Conservation (phyloP, 2,888 invertebrate species). For the Rhyacophila evoluta region DNA sequence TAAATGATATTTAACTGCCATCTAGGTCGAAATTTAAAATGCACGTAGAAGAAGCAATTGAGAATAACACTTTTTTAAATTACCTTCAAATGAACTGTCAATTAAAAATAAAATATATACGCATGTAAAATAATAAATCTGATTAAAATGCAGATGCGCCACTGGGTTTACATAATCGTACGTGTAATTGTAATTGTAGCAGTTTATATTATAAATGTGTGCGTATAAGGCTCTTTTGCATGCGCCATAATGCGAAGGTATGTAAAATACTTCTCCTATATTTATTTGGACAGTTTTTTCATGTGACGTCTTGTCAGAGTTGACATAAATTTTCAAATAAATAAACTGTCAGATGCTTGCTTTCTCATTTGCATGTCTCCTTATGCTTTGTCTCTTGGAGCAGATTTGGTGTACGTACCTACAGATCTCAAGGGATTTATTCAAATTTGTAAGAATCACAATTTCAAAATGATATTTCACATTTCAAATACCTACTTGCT, state of each 20-base stretch:
- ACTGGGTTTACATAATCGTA: neutral
- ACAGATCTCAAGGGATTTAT: neutral
- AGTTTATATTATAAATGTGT: slow-evolving; percentile 22
- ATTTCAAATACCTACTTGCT: too few species aligned
- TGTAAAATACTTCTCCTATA: slow-evolving; percentile 35
- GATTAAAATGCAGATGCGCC: neutral
- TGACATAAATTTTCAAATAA: slow-evolving; percentile 51
- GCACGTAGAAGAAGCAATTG: too few species aligned
- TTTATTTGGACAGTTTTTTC: slow-evolving; percentile 49
- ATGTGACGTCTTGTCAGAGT: slow-evolving; percentile 49
- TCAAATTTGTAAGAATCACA: neutral
- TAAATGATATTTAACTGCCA: too few species aligned
- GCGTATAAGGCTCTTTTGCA: slow-evolving; percentile 37
- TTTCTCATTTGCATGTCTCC: slow-evolving; percentile 41
- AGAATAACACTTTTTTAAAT: too few species aligned
- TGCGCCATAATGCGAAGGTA: slow-evolving; percentile 30
- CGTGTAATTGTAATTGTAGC: slow-evolving; percentile 24
- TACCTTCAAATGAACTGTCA: too few species aligned
- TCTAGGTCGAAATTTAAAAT: too few species aligned
- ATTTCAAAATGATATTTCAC: too few species aligned
- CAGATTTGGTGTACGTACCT: neutral
- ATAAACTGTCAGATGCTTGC: slow-evolving; percentile 43
- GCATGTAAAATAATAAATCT: neutral
- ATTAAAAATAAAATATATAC: too few species aligned
- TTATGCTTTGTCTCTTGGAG: slow-evolving; percentile 39